Conservation (phyloP, 2,113 vertebrate species). For the Eudyptes chrysolophus region DNA sequence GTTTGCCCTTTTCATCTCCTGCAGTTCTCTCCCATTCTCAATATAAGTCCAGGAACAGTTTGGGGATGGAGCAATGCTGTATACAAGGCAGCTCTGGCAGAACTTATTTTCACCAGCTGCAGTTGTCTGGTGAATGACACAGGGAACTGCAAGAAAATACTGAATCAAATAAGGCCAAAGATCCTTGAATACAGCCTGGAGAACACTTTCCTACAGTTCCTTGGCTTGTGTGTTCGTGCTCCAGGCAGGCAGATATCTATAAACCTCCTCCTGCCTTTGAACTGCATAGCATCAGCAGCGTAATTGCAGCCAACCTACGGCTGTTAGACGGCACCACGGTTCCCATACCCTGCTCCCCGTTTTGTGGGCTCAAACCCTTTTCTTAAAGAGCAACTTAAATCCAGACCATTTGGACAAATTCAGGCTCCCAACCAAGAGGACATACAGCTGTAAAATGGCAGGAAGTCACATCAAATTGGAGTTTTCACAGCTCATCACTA, state of each 20-base stretch:
- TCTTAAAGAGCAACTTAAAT: background rate
- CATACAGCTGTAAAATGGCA: background rate
- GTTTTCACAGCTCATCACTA: background rate
- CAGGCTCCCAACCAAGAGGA: background rate
- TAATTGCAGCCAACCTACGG: background rate
- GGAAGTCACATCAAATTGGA: background rate
- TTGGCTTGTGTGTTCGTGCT: background rate
- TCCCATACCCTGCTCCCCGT: background rate
- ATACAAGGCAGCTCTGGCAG: rapidly evolving
- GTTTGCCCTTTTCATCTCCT: background rate
- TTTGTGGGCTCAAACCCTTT: background rate
- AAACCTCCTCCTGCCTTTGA: background rate
- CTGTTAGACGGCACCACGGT: background rate
- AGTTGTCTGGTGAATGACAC: background rate
- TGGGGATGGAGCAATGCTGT: background rate
- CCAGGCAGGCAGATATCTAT: background rate
- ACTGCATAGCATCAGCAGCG: rapidly evolving
- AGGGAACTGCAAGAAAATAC: background rate
- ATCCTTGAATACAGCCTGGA: background rate
- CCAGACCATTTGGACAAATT: background rate
- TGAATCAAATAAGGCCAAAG: background rate
- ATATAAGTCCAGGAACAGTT: background rate
- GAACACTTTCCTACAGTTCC: background rate
- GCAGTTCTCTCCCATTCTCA: background rate
- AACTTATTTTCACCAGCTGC: background rate